Evolutionary conservation across 2,888 invertebrate genomes (phyloP).

Genomic region (Carpatolechia fugitivella): DNA sequence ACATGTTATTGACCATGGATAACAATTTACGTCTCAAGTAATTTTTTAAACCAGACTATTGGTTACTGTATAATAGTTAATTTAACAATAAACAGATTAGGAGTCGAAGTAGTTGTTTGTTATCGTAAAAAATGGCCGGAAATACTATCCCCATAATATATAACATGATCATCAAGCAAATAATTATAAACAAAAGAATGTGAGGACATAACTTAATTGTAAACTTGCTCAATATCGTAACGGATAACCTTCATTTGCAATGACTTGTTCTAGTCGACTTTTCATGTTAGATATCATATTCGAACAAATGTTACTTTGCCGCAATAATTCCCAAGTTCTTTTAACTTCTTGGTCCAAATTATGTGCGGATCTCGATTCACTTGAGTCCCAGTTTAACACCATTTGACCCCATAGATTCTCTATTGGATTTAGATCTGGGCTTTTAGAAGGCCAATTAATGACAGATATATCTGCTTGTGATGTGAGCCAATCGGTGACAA

Average conservation of each 20-base stretch:
- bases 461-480: not conserved
- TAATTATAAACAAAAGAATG: no score
- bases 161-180: no score
- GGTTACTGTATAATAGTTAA: no score
- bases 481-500: not conserved
- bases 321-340: not conserved
- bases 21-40: no score
- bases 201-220: no score
- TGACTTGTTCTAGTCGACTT: not conserved
- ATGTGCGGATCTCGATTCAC: not conserved
- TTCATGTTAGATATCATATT: not conserved
- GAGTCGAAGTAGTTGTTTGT: no score
- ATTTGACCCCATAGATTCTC: constrained; percentile 15
- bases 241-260: not conserved
- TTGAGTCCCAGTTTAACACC: constrained; percentile 10
- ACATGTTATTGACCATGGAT: no score
- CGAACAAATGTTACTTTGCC: not conserved
- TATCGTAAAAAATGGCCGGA: no score
- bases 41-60: no score
- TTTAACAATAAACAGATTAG: no score
- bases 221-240: not conserved
- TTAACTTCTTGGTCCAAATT: not conserved
- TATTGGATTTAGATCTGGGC: constrained; percentile 14
- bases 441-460: not conserved
- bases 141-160: no score